A percentile compares a stretch with the other conserved stretches of the same genome.
phyloP scores from a whole-genome alignment of 2,888 invertebrate species.

The Loripinus fragilis region DNA sequence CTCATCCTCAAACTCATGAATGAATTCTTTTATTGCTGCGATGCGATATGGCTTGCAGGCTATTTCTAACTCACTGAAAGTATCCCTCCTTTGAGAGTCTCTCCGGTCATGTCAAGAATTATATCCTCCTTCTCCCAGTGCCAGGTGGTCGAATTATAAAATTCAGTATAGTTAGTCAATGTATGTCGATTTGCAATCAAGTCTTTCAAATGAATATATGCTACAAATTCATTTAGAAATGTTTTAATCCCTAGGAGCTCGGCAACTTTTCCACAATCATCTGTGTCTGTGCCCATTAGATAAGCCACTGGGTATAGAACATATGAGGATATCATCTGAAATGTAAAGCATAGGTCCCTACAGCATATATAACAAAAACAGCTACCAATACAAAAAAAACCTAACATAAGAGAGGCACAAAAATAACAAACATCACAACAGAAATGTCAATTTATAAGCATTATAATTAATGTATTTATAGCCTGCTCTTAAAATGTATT shows the following conservation, averaged over 20 bases:
- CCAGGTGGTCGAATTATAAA: slow-evolving; percentile 55
- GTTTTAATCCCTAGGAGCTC: slow-evolving; percentile 94
- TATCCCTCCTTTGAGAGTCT: slow-evolving; percentile 65
- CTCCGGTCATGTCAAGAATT: slow-evolving; percentile 52
- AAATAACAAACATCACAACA: too few relatives aligned
- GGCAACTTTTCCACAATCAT: slow-evolving; percentile 91
- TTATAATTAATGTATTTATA: too few relatives aligned
- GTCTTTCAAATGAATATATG: slow-evolving; percentile 88
- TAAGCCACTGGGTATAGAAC: slow-evolving; percentile 95
- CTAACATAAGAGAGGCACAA: too few relatives aligned
- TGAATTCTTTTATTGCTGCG: too few relatives aligned
- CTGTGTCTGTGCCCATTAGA: slow-evolving; percentile 89
- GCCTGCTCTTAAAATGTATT: too few relatives aligned
- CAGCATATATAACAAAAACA: too few relatives aligned
- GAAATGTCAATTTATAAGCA: too few relatives aligned
- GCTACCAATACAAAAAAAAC: too few relatives aligned
- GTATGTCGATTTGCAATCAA: slow-evolving; percentile 66
- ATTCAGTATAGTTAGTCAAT: slow-evolving; percentile 55
- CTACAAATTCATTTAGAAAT: slow-evolving; percentile 96
- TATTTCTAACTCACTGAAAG: slow-evolving; percentile 71
- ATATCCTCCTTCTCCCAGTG: slow-evolving; percentile 57
- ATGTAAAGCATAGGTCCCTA: too few relatives aligned
- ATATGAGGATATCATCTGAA: slow-evolving; percentile 89
- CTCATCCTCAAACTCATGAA: too few relatives aligned
- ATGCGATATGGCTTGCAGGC: too few relatives aligned